phyloP scores from a whole-genome alignment of 2,797 vertebrate species.

The Natrix natrix region DNA sequence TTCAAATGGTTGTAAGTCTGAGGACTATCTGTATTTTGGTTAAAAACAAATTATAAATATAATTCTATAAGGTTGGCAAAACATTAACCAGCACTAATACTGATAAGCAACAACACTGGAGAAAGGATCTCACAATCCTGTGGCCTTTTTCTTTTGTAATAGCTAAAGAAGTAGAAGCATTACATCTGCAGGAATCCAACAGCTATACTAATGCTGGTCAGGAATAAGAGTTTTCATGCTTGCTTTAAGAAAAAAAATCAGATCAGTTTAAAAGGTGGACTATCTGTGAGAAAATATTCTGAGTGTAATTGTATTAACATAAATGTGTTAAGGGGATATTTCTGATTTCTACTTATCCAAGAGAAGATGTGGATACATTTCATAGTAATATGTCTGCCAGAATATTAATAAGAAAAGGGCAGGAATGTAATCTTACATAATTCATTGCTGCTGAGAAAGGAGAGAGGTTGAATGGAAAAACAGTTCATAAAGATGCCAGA shows the following conservation, averaged over 20 bases:
- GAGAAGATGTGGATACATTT: slow-evolving; percentile 39
- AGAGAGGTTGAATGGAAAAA: slow-evolving; percentile 77
- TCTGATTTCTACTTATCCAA: slow-evolving; percentile 24
- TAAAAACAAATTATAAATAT: neutral
- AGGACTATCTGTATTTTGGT: neutral
- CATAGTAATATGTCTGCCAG: slow-evolving; percentile 53
- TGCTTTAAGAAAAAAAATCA: slow-evolving; percentile 19
- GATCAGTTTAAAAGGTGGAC: slow-evolving; percentile 1
- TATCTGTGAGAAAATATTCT: slow-evolving; percentile 10
- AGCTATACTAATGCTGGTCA: neutral
- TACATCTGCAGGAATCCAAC: neutral
- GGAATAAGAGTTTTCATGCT: neutral
- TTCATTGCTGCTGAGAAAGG: slow-evolving; percentile 75
- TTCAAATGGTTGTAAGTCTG: neutral
- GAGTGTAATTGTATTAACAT: slow-evolving; percentile 11
- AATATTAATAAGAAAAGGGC: slow-evolving; percentile 72
- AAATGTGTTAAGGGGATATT: slow-evolving; percentile 17
- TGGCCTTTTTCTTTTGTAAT: neutral
- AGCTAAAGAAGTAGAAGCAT: neutral
- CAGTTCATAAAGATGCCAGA: slow-evolving; percentile 80
- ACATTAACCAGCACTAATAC: neutral
- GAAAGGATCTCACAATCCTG: neutral
- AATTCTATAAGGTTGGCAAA: neutral
- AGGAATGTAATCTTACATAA: slow-evolving; percentile 68
- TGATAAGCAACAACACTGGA: neutral